Base-by-base conservation (phyloP, 2,888 invertebrate genomes). In the Drosophila crucigera region DNA sequence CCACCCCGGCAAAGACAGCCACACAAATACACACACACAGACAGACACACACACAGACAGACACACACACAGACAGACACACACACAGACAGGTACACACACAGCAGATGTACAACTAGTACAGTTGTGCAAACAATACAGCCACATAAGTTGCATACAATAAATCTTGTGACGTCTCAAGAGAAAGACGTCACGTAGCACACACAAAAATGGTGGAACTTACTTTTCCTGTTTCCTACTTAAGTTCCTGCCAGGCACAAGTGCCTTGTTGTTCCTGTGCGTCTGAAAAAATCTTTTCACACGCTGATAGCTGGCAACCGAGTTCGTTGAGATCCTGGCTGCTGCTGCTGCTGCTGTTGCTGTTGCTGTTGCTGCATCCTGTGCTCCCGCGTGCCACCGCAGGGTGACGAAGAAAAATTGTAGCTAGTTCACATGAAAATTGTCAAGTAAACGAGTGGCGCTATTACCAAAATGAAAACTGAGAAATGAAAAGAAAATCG, bases 131-230 rank as follows among this genome's bases (percentile, higher is more conserved):
- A 76, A 82, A 79, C 67, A 80, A 74, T 68, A 82, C 73, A 71
- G 53, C 56, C 80, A 80, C 89, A 86, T 88, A 89, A 86, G 80
- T 73, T 87, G 89, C 90, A 90, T 84, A 89, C 90, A 87, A 88
- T 88, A 88, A 88, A 88, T 88, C 87, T 89, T 86, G 89, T 89
- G 89, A 89, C 78, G 90, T 89, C 89, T 79, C 91, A 67, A 76
- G 84, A 84, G 87, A 88, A 90, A 90, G 87, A 88, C 89, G 87
- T 88, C 87, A 88, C 87, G 87, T 88, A 90, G 76, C 76, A 82
- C 75, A 73, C 28, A 39, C 73, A 71, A 83, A 76, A 69, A 80
- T 82, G 82, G 84, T 84, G 89, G 73, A 76, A 84, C 86, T 85
- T 82, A 84, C 87, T 77, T 76, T 89, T 88, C 87, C 87, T 79